Conservation (phyloP, 2,113 vertebrate genomes). For the Notarius quadriscutis region DNA sequence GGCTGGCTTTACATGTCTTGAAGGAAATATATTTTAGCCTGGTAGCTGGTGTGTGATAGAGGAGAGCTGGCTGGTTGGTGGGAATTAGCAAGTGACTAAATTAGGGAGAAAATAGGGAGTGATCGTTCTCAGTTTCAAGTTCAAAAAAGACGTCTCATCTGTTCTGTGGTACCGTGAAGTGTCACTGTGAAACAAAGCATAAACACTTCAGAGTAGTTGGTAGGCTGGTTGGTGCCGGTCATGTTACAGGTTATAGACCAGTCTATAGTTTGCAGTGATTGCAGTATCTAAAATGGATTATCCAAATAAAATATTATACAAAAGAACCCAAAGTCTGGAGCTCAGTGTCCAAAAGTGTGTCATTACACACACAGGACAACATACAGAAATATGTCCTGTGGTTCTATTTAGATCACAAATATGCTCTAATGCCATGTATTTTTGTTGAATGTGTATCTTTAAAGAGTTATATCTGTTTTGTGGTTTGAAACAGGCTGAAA, state of each 20-base stretch:
- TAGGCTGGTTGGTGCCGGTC: background rate
- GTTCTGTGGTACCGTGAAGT: background rate
- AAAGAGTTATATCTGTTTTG: background rate
- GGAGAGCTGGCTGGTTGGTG: background rate
- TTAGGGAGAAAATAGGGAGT: background rate
- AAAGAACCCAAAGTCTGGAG: background rate
- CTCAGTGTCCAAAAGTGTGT: background rate
- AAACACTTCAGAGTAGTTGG: background rate
- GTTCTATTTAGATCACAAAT: background rate
- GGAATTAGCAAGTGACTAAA: background rate
- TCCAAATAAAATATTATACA: background rate
- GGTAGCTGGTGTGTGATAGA: background rate
- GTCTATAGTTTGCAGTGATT: background rate
- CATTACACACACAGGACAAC: background rate
- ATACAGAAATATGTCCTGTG: background rate
- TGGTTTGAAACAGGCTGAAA: background rate
- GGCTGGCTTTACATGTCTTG: background rate
- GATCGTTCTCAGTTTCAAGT: background rate
- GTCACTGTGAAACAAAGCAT: background rate
- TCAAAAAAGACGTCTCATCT: background rate
- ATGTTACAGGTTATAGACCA: background rate
- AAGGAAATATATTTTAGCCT: background rate
- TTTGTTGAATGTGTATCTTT: constrained; percentile 6
- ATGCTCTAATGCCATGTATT: background rate
- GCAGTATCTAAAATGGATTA: background rate